phyloP scores from a whole-genome alignment of 1,140 invertebrate genomes.

The Ptiloglossa arizonensis region DNA sequence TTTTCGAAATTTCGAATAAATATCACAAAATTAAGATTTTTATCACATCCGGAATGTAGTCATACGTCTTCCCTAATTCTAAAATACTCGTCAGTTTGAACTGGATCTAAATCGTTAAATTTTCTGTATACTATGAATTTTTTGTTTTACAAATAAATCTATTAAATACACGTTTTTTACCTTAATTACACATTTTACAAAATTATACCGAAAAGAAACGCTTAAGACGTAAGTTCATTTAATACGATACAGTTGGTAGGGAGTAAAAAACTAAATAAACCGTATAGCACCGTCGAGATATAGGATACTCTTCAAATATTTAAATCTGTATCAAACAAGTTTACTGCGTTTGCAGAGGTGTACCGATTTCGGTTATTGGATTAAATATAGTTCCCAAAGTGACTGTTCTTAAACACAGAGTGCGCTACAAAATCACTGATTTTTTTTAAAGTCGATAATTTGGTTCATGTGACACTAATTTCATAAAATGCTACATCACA shows the following conservation, averaged over 20 bases:
- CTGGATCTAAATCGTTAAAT: background rate
- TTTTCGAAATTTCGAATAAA: background rate
- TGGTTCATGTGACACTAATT: too few relatives aligned
- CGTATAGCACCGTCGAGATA: too few relatives aligned
- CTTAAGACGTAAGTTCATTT: background rate
- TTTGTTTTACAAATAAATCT: background rate
- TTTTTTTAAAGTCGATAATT: too few relatives aligned
- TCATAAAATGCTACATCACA: too few relatives aligned
- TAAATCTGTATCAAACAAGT: too few relatives aligned
- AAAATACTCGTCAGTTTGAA: constrained; percentile 7
- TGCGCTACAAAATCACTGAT: too few relatives aligned
- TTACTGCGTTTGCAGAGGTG: too few relatives aligned
- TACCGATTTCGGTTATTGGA: too few relatives aligned
- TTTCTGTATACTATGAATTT: background rate
- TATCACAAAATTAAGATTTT: constrained; percentile 35
- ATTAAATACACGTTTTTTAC: background rate
- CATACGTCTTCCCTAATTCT: constrained; percentile 6
- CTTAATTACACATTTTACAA: background rate
- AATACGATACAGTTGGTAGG: background rate
- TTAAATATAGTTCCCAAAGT: too few relatives aligned
- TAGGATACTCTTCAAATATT: too few relatives aligned
- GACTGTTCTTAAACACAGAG: too few relatives aligned
- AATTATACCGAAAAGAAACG: too few relatives aligned
- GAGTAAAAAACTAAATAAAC: background rate
- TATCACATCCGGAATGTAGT: constrained; percentile 20